phyloP scores from a whole-genome alignment of 2,797 vertebrate genomes.

The Lutjanus campechanus region DNA sequence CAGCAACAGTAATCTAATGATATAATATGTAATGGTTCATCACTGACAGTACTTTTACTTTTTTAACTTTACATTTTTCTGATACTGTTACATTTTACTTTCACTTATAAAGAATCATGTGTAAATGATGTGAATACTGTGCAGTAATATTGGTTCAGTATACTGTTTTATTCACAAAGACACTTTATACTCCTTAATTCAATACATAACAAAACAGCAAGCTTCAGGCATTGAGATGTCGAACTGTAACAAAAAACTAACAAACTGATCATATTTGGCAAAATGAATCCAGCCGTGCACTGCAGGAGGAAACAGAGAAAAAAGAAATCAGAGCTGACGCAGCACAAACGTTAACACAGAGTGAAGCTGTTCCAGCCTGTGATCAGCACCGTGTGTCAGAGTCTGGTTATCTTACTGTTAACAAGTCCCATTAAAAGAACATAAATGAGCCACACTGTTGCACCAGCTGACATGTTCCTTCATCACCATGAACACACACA shows the following conservation, averaged over 20 bases:
- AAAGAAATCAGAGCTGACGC: background rate
- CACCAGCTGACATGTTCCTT: background rate
- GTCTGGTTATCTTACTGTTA: background rate
- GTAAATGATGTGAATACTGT: no score
- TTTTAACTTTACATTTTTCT: background rate
- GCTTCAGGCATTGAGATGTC: conserved; percentile 26
- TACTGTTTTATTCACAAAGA: conserved; percentile 55
- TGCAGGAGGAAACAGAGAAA: background rate
- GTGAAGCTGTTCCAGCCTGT: background rate
- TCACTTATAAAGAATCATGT: background rate
- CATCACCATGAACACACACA: background rate
- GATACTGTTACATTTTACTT: background rate
- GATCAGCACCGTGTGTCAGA: background rate
- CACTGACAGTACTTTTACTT: background rate
- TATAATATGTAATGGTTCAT: background rate
- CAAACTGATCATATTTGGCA: conserved; percentile 52
- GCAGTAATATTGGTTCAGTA: conserved; percentile 8
- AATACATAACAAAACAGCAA: conserved; percentile 31
- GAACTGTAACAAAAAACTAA: conserved; percentile 16
- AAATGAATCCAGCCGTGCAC: conserved; percentile 41
- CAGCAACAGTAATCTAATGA: background rate
- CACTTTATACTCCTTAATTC: conserved; percentile 30
- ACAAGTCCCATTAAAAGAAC: background rate
- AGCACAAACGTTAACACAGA: background rate
- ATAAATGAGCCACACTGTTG: background rate